Evolutionary conservation across 2,113 vertebrate species (phyloP).

Genomic region (Seriola rivoliana): DNA sequence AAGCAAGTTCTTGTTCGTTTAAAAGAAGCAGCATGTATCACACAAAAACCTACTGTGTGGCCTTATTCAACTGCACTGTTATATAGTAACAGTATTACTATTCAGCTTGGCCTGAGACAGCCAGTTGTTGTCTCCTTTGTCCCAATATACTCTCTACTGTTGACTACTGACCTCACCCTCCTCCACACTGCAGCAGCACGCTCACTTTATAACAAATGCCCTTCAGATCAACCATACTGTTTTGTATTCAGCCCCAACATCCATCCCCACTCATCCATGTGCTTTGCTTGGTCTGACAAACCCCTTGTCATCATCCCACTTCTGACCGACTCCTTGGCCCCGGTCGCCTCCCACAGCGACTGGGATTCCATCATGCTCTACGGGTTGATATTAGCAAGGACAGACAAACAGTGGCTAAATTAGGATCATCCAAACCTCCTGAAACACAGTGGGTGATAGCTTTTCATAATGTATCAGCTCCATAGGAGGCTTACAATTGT

Average conservation of each 20-base stretch:
- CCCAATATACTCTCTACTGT: constrained; percentile 46
- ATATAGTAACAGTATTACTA: constrained; percentile 45
- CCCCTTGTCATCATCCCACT: constrained; percentile 55
- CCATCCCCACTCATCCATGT: constrained; percentile 40
- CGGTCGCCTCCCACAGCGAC: constrained; percentile 33
- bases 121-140: constrained; percentile 55
- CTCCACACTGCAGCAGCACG: constrained; percentile 37
- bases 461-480: background rate
- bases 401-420: background rate
- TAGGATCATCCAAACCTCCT: constrained; percentile 2
- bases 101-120: constrained; percentile 50
- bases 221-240: constrained; percentile 47
- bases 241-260: constrained; percentile 42
- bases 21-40: constrained; percentile 16
- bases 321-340: constrained; percentile 33
- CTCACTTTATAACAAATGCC: constrained; percentile 62
- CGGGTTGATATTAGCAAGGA: constrained; percentile 4
- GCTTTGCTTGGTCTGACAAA: constrained; percentile 40
- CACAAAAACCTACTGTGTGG: constrained; percentile 14
- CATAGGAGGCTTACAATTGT: background rate
- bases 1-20: background rate
- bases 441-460: background rate
- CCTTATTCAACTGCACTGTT: constrained; percentile 27
- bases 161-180: constrained; percentile 54
- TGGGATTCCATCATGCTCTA: constrained; percentile 39